Base-by-base conservation (phyloP, 2,797 vertebrate genomes). In the Mustela erminea region DNA sequence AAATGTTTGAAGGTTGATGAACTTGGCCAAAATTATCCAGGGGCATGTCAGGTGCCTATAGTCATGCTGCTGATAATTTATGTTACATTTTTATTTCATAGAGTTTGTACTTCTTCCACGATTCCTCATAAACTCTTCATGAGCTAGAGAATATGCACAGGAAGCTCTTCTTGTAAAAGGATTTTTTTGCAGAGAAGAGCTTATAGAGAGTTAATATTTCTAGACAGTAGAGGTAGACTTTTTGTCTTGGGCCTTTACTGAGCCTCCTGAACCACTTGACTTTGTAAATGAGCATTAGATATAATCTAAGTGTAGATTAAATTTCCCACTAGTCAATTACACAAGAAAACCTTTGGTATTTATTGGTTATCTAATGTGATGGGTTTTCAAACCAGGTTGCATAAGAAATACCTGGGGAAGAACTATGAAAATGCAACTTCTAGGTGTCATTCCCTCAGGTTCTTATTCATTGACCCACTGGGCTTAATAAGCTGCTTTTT, bases 1-100 rank as follows among this genome's bases (percentile, higher is more conserved):
- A 81, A 93, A 90, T 66, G 56, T 75, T 23, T 87, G 87, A 96
- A 96, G 93, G 96, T 87, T 97, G 96, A 93, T 58, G 81, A 98
- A 97, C 89, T 97, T 90, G 70, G 89, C 70, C 80, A n/a, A 43
- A 84, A 92, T 95, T 72, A 68, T 21, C 14, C 38, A 80, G 54
- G 77, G 41, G 17, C 70, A 84, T 83, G 86, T 56, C 23, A 77
- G 75, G 15, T 81, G 27, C 25, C 41, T 86, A 75, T 66, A 60
- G 83, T 74, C 54, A n/a, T 60, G 32, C 25, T 92, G 64, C 49
- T 97, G 92, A 88, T 85, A 90, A 96, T 95, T 97, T 93, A 95
- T 83, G 58, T 87, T 81, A 8, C 64, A 90, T 82, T 95, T 95
- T 93, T 86, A 95, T 95, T 84, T 91, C 87, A 92, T 62, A 87